Conservation (phyloP, 2,888 invertebrate species). For the Theretra japonica region DNA sequence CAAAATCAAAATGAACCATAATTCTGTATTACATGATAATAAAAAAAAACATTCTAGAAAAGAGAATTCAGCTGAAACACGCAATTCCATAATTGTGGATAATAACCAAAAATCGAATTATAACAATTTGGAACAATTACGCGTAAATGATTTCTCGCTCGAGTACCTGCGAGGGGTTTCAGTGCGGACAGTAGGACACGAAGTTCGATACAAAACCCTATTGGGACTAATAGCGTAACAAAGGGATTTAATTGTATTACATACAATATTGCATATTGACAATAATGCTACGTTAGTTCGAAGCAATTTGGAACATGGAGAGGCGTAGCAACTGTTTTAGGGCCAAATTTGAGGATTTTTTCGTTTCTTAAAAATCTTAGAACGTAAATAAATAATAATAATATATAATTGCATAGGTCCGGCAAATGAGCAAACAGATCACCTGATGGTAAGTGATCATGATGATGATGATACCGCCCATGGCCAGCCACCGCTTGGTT, state of each 20-base stretch:
- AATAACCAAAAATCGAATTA: not conserved
- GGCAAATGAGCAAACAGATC: too few species aligned
- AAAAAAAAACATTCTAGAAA: not conserved
- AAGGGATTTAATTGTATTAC: conserved; percentile 15
- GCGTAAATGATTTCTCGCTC: not conserved
- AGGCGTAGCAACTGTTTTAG: too few species aligned
- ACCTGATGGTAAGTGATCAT: too few species aligned
- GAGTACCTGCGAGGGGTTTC: not conserved
- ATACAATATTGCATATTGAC: conserved; percentile 11
- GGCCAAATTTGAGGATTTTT: too few species aligned
- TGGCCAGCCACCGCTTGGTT: too few species aligned
- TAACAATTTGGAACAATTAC: conserved; percentile 3
- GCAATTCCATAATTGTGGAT: not conserved
- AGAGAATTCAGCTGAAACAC: not conserved
- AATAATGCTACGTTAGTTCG: not conserved
- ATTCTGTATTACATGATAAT: too few species aligned
- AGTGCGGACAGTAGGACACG: not conserved
- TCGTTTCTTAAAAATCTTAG: too few species aligned
- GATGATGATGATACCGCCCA: too few species aligned
- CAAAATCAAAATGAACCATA: too few species aligned
- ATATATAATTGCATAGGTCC: too few species aligned
- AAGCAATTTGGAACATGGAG: not conserved
- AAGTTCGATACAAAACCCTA: conserved; percentile 1
- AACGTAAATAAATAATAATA: too few species aligned
- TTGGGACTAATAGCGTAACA: not conserved